These are phyloP conservation scores for Ceriagrion tenellum DNA, from an alignment of 2,888 invertebrate species.

Conservation along the genomic window DNA sequence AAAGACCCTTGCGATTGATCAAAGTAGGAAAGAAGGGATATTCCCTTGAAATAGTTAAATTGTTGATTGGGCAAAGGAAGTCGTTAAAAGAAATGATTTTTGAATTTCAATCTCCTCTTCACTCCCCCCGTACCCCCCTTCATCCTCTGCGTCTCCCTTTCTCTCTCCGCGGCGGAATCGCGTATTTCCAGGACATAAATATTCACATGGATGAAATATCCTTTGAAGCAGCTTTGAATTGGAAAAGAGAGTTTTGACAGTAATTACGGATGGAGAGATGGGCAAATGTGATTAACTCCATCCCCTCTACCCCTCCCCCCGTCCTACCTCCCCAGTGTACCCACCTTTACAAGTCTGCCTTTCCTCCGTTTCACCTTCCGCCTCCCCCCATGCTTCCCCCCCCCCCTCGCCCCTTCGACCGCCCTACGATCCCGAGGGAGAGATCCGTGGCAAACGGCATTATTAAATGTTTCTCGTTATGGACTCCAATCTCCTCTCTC, in stretches of 20 bases:
- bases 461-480: slow-evolving; percentile 48
- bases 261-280: slow-evolving; percentile 60
- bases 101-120: slow-evolving; percentile 24
- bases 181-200: slow-evolving; percentile 39
- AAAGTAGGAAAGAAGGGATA: not conserved
- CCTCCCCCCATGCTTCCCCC: not conserved
- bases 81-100: slow-evolving; percentile 41
- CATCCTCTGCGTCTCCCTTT: not conserved
- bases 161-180: not conserved
- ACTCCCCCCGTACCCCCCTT: no score
- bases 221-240: slow-evolving; percentile 54
- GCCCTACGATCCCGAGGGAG: not conserved
- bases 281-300: slow-evolving; percentile 52
- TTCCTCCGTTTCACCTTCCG: not conserved
- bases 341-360: not conserved
- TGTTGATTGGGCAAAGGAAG: slow-evolving; percentile 61
- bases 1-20: not conserved
- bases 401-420: not conserved
- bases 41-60: slow-evolving; percentile 25
- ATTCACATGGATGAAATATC: slow-evolving; percentile 49
- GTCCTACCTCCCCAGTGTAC: no score
- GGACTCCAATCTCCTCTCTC: slow-evolving; percentile 16
- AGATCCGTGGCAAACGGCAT: slow-evolving; percentile 33
- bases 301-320: not conserved
- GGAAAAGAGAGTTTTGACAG: slow-evolving; percentile 61